Base-by-base conservation (phyloP, 2,113 vertebrate genomes). In the Cryptomyrus ogoouensis region DNA sequence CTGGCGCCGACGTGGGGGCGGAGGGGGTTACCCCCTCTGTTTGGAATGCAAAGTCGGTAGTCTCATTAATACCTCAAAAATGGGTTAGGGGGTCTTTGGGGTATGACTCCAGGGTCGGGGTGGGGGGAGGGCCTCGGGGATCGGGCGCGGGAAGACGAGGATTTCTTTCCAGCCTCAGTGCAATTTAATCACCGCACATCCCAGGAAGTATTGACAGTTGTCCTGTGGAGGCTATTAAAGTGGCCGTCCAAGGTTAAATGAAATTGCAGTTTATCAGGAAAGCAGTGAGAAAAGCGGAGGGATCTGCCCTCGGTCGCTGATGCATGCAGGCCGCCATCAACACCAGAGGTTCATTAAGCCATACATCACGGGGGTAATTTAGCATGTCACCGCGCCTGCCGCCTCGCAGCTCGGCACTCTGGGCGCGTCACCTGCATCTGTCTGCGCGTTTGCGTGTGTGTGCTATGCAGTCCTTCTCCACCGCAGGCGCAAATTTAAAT, bases 241-340 rank as follows among this genome's bases (percentile, higher is more conserved):
- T 98, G 97, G 96, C 98, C 97, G 97, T 99, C 98, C 98, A 99
- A 99, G 98, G 98, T 99, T 98, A 99, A 99, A 99, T 99, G 98
- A 99, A 99, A 99, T 99, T 98, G 98, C 98, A 98, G 98, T 99
- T 99, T 99, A 98, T 99, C 98, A 99, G 97, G 96, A 96, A 96
- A 97, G 97, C 98, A 97, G 98, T 98, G 98, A 97, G 98, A 97
- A 98, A 98, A 98, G 98, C 98, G 98, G 3, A 97, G 96, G 97
- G 99, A 98, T 98, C 97, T 98, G 98, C 96, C 98, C 97, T 96
- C 98, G 97, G 96, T 95, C 97, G 97, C 97, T 99, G 98, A 99
- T 99, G 99, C 98, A 99, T 99, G 98, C 97, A 96, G 97, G 97
- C 97, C 96, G 95, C 98, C 98, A 99, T 99, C 98, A 99, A 98